phyloP scores from a whole-genome alignment of 37 sponge, comb jelly and placozoan species.

The Aphrocallistes beatrix region DNA sequence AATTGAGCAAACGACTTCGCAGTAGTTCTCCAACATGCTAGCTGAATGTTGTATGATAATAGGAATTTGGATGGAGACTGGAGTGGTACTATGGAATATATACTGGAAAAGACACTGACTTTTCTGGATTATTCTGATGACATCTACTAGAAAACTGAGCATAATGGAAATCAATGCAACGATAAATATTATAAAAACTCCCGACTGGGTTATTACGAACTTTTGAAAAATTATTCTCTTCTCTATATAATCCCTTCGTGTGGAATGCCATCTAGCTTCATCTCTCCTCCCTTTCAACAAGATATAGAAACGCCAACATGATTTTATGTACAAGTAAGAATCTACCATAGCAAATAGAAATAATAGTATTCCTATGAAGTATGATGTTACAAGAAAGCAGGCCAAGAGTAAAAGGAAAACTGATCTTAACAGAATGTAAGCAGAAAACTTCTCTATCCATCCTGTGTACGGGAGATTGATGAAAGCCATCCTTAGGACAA shows the following conservation, averaged over 20 bases:
- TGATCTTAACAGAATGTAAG: not conserved
- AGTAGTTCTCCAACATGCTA: too few relatives aligned
- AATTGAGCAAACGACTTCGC: too few relatives aligned
- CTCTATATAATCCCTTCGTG: not conserved
- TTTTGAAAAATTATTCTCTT: not conserved
- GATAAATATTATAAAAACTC: too few relatives aligned
- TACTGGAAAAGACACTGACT: too few relatives aligned
- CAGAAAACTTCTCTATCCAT: not conserved
- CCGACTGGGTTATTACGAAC: too few relatives aligned
- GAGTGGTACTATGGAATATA: too few relatives aligned
- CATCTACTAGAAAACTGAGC: too few relatives aligned
- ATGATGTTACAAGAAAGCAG: not conserved
- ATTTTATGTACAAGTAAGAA: not conserved
- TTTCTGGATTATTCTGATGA: too few relatives aligned
- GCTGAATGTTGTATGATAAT: too few relatives aligned
- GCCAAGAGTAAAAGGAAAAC: not conserved
- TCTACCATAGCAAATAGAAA: not conserved
- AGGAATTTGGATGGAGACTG: too few relatives aligned
- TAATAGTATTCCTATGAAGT: not conserved
- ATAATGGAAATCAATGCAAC: too few relatives aligned
- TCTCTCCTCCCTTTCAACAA: not conserved
- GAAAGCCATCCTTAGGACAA: not conserved
- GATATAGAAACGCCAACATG: not conserved
- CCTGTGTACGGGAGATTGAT: not conserved
- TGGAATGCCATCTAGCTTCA: not conserved